Evolutionary conservation across 2,113 vertebrate genomes (phyloP), one percentile per base, ranked within the genome.

Genomic region (Lucifuga dentata): DNA sequence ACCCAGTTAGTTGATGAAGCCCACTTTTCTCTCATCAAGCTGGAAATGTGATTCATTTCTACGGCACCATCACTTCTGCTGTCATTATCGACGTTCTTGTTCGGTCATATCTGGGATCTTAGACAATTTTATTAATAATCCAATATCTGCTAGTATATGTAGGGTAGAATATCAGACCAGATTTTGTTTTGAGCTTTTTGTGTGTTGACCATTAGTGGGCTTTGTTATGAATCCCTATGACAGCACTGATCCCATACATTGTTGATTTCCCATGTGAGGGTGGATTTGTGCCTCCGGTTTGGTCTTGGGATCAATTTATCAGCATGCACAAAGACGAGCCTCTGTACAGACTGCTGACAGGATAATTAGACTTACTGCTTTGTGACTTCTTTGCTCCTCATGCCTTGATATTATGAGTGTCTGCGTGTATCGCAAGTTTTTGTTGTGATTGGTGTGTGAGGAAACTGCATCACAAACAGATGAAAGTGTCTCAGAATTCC

Each of bases 1-100:
- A 71, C 70, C 66, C 67, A 71, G 51, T 71, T 65, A 68, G 21
- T 10, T 59, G 72, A 85, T 73, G 69, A 78, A 68, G 59, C 63
- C 68, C 73, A 50, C 63, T 73, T 81, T 72, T 56, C 49, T 49
- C 64, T 64, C 48, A 63, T 82, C 80, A 73, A 48, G 50, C 49
- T 76, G 43, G 44, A 60, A 56, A 74, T 63, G 21, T 35, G 53
- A 16, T 56, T 51, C 40, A 79, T 72, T 76, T 75, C 10, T 5
- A 73, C 44, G 48, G 23, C 60, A 46, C 62, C 17, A 10, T 50
- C 41, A 23, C 7, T 35, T 23, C 32, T 10, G 1, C 26, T 45
- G 19, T 73, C 56, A 73, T 73, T 52, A 63, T 51, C 33, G 39
- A 19, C 43, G 67, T 56, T 76, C 15, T 3, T n/a, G 17, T 20